A percentile compares a stretch with the other conserved stretches of the same genome.
Evolutionary conservation across 2,113 vertebrate species (phyloP).

Genomic region (Polypterus bichir): DNA sequence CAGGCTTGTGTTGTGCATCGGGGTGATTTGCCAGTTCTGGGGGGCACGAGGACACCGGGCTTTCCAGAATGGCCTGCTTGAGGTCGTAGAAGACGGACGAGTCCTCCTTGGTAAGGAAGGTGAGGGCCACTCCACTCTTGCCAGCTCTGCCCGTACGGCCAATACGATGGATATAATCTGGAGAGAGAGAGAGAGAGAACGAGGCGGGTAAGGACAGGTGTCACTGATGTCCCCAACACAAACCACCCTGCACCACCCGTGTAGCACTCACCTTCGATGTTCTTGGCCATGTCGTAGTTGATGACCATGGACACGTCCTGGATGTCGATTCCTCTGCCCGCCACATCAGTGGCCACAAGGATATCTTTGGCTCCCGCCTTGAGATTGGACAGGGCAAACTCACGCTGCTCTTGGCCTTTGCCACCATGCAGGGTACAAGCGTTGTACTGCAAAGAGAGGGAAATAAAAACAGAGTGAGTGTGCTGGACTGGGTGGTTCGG

Average conservation of each 20-base stretch:
- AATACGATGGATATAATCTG: constrained; percentile 96
- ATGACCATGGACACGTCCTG: constrained; percentile 95
- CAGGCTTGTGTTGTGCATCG: constrained; percentile 92
- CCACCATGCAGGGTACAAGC: constrained; percentile 93
- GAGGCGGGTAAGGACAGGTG: background rate
- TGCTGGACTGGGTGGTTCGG: no score
- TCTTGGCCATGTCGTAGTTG: constrained; percentile 98
- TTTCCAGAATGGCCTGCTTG: constrained; percentile 93
- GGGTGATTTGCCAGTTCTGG: constrained; percentile 93
- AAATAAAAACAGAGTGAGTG: background rate
- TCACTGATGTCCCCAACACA: background rate
- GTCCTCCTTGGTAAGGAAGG: constrained; percentile 97
- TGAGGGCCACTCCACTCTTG: constrained; percentile 90
- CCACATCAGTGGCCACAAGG: constrained; percentile 92
- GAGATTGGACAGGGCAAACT: constrained; percentile 93
- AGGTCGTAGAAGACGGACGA: constrained; percentile 89
- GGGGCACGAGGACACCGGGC: constrained; percentile 85
- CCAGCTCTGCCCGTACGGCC: constrained; percentile 90
- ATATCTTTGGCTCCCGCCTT: constrained; percentile 96
- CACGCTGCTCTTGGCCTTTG: constrained; percentile 94
- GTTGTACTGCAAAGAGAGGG: constrained; percentile 64
- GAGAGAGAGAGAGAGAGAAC: background rate
- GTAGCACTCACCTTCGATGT: constrained; percentile 75
- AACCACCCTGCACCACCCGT: no score
- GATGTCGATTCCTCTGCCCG: constrained; percentile 93